A percentile compares a stretch with the other conserved stretches of the same genome.
These are phyloP conservation scores for Gymnothorax javanicus DNA, from an alignment of 2,797 vertebrate genomes.

Conservation along the genomic window DNA sequence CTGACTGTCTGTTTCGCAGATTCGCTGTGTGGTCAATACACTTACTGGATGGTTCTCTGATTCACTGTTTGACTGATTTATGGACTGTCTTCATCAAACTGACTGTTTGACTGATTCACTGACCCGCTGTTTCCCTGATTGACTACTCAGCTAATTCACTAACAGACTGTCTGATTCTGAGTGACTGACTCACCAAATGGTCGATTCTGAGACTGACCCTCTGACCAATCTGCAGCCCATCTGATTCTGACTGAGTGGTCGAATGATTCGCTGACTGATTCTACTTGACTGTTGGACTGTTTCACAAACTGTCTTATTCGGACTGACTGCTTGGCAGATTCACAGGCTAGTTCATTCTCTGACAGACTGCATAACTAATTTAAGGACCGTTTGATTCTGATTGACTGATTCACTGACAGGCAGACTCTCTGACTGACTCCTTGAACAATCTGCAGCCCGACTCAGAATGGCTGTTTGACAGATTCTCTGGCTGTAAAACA, in stretches of 20 bases:
- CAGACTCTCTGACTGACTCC: background rate
- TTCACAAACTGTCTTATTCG: no score
- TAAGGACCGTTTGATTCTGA: background rate
- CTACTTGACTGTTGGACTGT: no score
- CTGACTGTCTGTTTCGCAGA: no score
- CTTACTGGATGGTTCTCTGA: no score
- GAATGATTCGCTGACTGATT: no score
- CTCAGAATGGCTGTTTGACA: background rate
- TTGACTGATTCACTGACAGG: background rate
- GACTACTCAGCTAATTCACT: background rate
- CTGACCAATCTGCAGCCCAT: background rate
- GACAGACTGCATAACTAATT: no score
- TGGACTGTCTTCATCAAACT: no score
- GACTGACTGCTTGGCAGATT: no score
- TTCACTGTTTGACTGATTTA: no score
- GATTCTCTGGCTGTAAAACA: background rate
- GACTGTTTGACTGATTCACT: no score
- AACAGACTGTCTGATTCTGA: background rate
- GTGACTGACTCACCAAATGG: background rate
- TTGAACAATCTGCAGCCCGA: background rate
- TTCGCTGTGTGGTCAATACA: no score
- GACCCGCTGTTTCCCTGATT: background rate
- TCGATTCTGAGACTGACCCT: background rate
- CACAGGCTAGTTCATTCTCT: no score
- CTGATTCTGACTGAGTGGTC: background rate